These are phyloP conservation scores for Eristalinus sepulchralis DNA, from an alignment of 2,888 invertebrate genomes.

Conservation along the genomic window DNA sequence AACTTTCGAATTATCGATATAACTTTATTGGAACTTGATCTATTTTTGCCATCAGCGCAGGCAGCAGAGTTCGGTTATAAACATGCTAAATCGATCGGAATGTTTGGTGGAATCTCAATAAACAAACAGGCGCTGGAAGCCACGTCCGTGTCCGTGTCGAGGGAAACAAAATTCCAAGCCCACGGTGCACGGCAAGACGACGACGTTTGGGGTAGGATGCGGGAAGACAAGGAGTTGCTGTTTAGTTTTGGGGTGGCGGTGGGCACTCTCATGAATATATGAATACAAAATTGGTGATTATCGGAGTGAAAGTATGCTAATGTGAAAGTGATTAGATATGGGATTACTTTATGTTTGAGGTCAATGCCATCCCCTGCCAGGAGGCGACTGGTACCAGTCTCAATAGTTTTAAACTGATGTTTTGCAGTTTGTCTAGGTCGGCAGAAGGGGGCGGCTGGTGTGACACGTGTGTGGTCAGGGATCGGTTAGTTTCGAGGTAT, in stretches of 20 bases:
- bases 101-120: constrained; percentile 56
- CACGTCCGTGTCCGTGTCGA: constrained; percentile 42
- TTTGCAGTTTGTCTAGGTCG: constrained; percentile 36
- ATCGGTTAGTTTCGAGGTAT: constrained; percentile 20
- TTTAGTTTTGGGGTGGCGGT: constrained; percentile 35
- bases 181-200: constrained; percentile 14
- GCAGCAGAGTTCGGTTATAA: constrained; percentile 27
- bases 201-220: constrained; percentile 4
- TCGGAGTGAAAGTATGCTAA: constrained; percentile 56
- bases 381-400: constrained; percentile 64
- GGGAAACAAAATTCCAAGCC: constrained; percentile 19
- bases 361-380: constrained; percentile 60
- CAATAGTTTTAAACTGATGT: constrained; percentile 22
- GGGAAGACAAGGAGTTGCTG: not conserved
- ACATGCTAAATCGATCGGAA: constrained; percentile 65
- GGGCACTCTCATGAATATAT: constrained; percentile 54
- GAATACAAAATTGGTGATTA: constrained; percentile 55
- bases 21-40: constrained; percentile 69
- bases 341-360: constrained; percentile 66
- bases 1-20: constrained; percentile 62
- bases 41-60: constrained; percentile 54
- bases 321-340: constrained; percentile 57
- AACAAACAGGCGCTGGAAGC: constrained; percentile 42
- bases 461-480: constrained; percentile 44
- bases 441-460: not conserved